Conservation (phyloP, 2,797 vertebrate genomes). For the Hoplostethus atlanticus region DNA sequence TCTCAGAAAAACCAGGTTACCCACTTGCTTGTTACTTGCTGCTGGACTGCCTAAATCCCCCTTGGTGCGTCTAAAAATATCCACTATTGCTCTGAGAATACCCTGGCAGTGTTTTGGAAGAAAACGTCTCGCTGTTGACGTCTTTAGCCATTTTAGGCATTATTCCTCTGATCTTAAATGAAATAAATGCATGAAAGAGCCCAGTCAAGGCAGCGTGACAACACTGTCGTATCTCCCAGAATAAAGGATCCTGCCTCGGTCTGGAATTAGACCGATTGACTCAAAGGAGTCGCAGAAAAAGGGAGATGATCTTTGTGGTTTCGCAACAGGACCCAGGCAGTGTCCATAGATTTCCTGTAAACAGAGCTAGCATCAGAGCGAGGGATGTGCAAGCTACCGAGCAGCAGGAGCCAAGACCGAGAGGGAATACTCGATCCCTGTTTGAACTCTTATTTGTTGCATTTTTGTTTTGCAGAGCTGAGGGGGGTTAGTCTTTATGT, state of each 20-base stretch:
- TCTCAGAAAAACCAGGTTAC: conserved; percentile 86
- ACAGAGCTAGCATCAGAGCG: conserved; percentile 33
- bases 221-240: conserved; percentile 19
- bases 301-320: conserved; percentile 50
- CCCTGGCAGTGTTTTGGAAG: conserved; percentile 35
- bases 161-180: conserved; percentile 1
- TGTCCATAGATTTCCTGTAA: conserved; percentile 62
- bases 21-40: conserved; percentile 79
- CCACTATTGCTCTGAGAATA: conserved; percentile 47
- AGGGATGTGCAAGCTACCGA: conserved; percentile 12
- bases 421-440: conserved; percentile 3
- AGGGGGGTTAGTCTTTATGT: conserved; percentile 1
- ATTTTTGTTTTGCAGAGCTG: conserved; percentile 13
- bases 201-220: conserved; percentile 11
- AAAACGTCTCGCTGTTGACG: conserved; percentile 34
- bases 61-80: conserved; percentile 81
- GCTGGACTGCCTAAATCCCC: conserved; percentile 70
- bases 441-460: conserved; percentile 21
- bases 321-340: conserved; percentile 15
- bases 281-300: conserved; percentile 26
- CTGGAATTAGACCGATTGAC: conserved; percentile 31
- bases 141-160: conserved; percentile 16
- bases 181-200: neutral
- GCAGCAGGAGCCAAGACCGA: conserved; percentile 6
- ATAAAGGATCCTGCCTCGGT: conserved; percentile 17